Evolutionary conservation across 92 coral and sea anemone species (phyloP).

Genomic region (Diadumene lineata): DNA sequence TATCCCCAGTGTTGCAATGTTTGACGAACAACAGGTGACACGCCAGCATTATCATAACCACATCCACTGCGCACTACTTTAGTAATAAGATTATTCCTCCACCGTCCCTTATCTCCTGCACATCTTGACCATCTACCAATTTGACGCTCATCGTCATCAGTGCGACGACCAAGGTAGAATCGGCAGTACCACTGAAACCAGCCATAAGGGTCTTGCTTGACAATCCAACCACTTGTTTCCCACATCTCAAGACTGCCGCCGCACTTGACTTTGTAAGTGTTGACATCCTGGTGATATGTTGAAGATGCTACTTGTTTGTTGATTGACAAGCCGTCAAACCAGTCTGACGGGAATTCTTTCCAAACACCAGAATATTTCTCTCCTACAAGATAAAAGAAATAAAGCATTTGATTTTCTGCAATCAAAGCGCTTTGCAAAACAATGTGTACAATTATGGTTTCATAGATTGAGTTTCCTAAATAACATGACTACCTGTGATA

Average conservation of each 20-base stretch:
- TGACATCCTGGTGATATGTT: conserved; percentile 62
- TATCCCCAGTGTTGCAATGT: conserved; percentile 86
- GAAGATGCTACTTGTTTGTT: conserved; percentile 64
- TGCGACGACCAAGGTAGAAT: conserved; percentile 72
- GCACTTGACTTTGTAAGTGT: conserved; percentile 78
- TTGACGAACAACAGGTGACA: conserved; percentile 85
- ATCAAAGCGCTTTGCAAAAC: too few species aligned
- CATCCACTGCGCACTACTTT: conserved; percentile 74
- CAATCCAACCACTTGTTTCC: conserved; percentile 86
- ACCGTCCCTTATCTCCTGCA: conserved; percentile 86
- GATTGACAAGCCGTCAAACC: conserved; percentile 75
- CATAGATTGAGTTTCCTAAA: neutral
- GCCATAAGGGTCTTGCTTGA: conserved; percentile 81
- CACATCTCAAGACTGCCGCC: conserved; percentile 88
- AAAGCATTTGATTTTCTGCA: conserved; percentile 2
- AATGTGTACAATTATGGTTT: too few species aligned
- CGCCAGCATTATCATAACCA: conserved; percentile 58
- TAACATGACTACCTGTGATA: conserved; percentile 56
- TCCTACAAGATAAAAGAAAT: conserved; percentile 39
- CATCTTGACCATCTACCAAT: conserved; percentile 75
- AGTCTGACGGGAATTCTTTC: conserved; percentile 84
- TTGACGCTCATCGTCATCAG: conserved; percentile 75
- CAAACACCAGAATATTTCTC: conserved; percentile 68
- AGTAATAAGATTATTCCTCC: conserved; percentile 80
- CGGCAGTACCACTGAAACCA: conserved; percentile 94